A percentile compares a stretch with the other conserved stretches of the same genome.
Conservation (phyloP, 1,140 invertebrate genomes). For the Ectropis grisescens region DNA sequence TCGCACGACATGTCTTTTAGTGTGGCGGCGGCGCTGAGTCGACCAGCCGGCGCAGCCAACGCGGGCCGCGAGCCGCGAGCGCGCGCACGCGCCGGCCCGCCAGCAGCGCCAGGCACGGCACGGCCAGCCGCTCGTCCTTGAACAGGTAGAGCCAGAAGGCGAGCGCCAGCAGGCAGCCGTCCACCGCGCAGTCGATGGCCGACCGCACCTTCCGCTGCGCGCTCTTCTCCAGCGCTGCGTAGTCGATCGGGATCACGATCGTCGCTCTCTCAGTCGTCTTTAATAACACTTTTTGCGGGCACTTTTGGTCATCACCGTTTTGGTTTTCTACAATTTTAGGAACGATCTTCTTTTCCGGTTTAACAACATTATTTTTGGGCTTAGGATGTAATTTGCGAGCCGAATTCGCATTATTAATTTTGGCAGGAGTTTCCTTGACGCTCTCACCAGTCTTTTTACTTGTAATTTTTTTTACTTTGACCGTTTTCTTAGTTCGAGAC, state of each 20-base stretch:
- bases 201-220: conserved; percentile 77
- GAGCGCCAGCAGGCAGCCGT: conserved; percentile 77
- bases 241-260: conserved; percentile 62
- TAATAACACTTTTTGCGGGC: conserved; percentile 34
- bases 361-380: conserved; percentile 12
- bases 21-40: too few relatives aligned
- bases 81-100: conserved; percentile 82
- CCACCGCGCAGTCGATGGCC: conserved; percentile 77
- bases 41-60: too few relatives aligned
- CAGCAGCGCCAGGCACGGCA: conserved; percentile 81
- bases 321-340: conserved; percentile 30
- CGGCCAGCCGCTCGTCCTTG: conserved; percentile 80
- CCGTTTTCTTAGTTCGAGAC: conserved; percentile 8
- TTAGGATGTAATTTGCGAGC: background rate
- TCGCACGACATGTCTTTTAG: conserved; percentile 51
- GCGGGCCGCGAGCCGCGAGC: too few relatives aligned
- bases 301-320: conserved; percentile 27
- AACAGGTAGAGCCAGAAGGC: conserved; percentile 85
- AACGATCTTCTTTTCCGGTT: conserved; percentile 17
- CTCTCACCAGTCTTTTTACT: background rate
- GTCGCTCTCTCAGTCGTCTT: conserved; percentile 53
- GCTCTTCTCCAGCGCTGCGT: conserved; percentile 67
- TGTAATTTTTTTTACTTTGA: too few relatives aligned
- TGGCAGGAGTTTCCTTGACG: background rate
- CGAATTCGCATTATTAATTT: conserved; percentile 1